These are phyloP conservation scores for Xanthorhoe designata DNA, from an alignment of 2,888 invertebrate genomes.

Conservation along the genomic window DNA sequence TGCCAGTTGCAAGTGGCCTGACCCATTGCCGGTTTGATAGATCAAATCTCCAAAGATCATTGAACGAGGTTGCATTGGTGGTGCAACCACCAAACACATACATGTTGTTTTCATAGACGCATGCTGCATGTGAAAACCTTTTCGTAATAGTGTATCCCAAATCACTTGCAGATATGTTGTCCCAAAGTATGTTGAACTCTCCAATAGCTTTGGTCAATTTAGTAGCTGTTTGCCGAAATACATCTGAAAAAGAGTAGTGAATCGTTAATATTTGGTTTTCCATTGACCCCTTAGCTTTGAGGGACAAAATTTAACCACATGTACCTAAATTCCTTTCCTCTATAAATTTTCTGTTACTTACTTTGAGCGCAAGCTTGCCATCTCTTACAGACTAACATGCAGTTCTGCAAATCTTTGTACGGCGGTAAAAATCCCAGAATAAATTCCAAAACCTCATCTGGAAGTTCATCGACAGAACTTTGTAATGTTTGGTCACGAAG, in stretches of 20 bases:
- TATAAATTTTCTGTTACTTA: conserved; percentile 76
- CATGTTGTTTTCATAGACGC: conserved; percentile 93
- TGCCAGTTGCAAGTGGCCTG: conserved; percentile 91
- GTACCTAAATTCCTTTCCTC: neutral
- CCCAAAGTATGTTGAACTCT: conserved; percentile 92
- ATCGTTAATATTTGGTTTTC: conserved; percentile 6
- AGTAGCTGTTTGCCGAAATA: conserved; percentile 89
- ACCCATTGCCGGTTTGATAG: conserved; percentile 94
- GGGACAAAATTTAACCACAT: neutral
- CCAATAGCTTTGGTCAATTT: conserved; percentile 91
- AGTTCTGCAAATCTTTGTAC: conserved; percentile 95
- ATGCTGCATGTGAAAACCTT: conserved; percentile 96
- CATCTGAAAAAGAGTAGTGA: conserved; percentile 87
- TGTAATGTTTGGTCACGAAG: conserved; percentile 64
- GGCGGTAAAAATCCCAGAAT: conserved; percentile 95
- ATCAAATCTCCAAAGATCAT: conserved; percentile 98
- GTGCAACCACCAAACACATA: conserved; percentile 99
- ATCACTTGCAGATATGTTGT: conserved; percentile 84
- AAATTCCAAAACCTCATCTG: conserved; percentile 97
- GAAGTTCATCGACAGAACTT: conserved; percentile 88
- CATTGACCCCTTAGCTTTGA: neutral
- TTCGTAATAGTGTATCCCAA: conserved; percentile 93
- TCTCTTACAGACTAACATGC: conserved; percentile 93
- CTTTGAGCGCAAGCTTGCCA: conserved; percentile 95
- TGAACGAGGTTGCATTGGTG: conserved; percentile 96